Conservation (phyloP, 2,888 invertebrate genomes). For the Ptychoptera albimana region DNA sequence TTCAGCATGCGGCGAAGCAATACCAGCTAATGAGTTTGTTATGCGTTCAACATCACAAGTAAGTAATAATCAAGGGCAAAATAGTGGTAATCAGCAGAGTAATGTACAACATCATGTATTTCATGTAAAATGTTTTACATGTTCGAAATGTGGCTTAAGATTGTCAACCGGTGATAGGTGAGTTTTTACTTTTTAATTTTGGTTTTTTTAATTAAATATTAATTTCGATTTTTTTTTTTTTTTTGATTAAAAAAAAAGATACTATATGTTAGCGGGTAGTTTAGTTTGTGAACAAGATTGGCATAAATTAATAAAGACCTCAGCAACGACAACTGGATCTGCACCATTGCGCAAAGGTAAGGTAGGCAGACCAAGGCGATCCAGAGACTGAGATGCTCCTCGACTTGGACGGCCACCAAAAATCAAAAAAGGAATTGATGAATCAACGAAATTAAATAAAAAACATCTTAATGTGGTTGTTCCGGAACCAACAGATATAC, state of each 20-base stretch:
- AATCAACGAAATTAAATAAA: not conserved
- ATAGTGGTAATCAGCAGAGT: conserved; percentile 35
- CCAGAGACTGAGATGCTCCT: conserved; percentile 61
- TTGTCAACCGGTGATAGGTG: conserved; percentile 82
- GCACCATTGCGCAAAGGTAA: conserved; percentile 75
- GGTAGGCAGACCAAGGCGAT: conserved; percentile 66
- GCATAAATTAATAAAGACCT: conserved; percentile 76
- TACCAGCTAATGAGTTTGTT: conserved; percentile 86
- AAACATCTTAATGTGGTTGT: not conserved
- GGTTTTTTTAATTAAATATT: not conserved
- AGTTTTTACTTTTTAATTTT: conserved; percentile 13
- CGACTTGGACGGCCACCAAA: conserved; percentile 18
- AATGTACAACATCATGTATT: conserved; percentile 53
- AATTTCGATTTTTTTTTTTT: not conserved
- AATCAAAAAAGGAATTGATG: conserved; percentile 13
- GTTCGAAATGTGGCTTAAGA: conserved; percentile 81
- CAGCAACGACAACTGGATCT: conserved; percentile 41
- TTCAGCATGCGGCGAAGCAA: conserved; percentile 80
- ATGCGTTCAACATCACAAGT: conserved; percentile 43
- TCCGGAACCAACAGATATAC: not conserved
- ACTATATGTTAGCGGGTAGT: conserved; percentile 79
- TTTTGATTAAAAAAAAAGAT: conserved; percentile 29
- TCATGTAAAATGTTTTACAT: conserved; percentile 91
- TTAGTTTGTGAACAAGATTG: conserved; percentile 92
- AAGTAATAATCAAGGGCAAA: conserved; percentile 23